A percentile compares a stretch with the other conserved stretches of the same genome.
These are phyloP conservation scores for Lepetodrilus schrolli DNA, from an alignment of 2,888 invertebrate species.

Conservation along the genomic window DNA sequence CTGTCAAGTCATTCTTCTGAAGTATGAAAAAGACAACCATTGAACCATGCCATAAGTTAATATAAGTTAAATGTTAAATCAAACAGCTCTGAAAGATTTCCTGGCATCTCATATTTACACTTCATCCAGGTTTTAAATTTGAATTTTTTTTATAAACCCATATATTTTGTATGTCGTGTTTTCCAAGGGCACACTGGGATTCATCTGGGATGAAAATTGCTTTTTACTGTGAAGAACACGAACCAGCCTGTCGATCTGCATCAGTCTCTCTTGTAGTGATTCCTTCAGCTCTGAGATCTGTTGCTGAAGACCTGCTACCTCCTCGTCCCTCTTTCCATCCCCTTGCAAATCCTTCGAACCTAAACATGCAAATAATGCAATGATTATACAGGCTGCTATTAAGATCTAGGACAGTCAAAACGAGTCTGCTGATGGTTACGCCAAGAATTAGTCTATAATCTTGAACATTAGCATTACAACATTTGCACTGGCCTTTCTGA, in stretches of 20 bases:
- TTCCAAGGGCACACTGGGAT: no score
- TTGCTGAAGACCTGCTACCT: slow-evolving; percentile 53
- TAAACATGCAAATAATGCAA: neutral
- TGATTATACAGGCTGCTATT: no score
- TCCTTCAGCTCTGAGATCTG: slow-evolving; percentile 56
- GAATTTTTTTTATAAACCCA: neutral
- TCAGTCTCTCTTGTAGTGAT: slow-evolving; percentile 63
- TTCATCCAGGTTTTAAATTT: neutral
- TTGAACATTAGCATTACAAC: no score
- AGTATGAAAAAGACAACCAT: neutral
- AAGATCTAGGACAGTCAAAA: no score
- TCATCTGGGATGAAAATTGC: no score
- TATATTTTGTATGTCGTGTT: neutral
- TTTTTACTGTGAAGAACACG: no score
- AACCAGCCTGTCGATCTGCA: slow-evolving; percentile 62
- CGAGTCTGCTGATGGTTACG: no score
- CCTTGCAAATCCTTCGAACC: slow-evolving; percentile 33
- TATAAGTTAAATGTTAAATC: no score
- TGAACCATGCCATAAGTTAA: no score
- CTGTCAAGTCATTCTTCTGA: slow-evolving; percentile 62
- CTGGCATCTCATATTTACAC: no score
- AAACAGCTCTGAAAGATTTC: no score
- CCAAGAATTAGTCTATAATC: no score
- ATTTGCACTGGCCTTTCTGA: slow-evolving; percentile 65
- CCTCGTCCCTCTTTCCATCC: slow-evolving; percentile 53